A percentile compares a stretch with the other conserved stretches of the same genome.
phyloP scores from a whole-genome alignment of 2,888 invertebrate genomes.

The Scrobipalpa atriplicella region DNA sequence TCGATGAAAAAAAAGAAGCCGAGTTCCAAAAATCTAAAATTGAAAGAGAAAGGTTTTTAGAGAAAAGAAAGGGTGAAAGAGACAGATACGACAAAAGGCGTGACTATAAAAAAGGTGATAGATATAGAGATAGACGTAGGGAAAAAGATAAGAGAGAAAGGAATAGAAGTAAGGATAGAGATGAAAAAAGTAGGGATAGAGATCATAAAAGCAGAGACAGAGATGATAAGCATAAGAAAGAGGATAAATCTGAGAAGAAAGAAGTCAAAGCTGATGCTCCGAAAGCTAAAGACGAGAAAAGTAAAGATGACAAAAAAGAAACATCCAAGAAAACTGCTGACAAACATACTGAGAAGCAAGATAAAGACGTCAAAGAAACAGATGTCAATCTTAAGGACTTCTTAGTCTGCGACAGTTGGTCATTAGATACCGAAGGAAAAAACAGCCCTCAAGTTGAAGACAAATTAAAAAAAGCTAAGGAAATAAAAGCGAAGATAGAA shows the following conservation, averaged over 20 bases:
- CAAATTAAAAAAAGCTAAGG: conserved; percentile 41
- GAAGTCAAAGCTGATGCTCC: conserved; percentile 39
- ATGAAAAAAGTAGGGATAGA: conserved; percentile 41
- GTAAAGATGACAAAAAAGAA: conserved; percentile 41
- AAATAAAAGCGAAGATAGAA: conserved; percentile 37
- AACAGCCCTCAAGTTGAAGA: conserved; percentile 58
- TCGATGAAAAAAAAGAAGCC: conserved; percentile 40
- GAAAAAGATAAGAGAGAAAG: conserved; percentile 40
- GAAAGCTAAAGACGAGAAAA: conserved; percentile 41
- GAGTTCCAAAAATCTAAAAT: conserved; percentile 40
- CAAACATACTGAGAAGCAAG: conserved; percentile 33
- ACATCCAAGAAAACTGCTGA: conserved; percentile 35
- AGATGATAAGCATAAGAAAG: conserved; percentile 35
- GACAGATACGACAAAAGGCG: conserved; percentile 40
- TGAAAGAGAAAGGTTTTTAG: conserved; percentile 27
- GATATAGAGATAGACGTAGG: conserved; percentile 29
- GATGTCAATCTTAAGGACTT: conserved; percentile 71
- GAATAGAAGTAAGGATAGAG: conserved; percentile 39
- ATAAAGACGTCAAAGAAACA: conserved; percentile 52
- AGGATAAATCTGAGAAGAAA: conserved; percentile 36
- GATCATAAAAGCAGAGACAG: conserved; percentile 42
- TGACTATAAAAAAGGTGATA: conserved; percentile 30
- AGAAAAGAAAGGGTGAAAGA: conserved; percentile 38
- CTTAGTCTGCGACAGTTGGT: conserved; percentile 78
- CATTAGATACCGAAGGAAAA: conserved; percentile 72